These are phyloP conservation scores for Syrphus vitripennis DNA, from an alignment of 2,888 invertebrate species.

Conservation along the genomic window DNA sequence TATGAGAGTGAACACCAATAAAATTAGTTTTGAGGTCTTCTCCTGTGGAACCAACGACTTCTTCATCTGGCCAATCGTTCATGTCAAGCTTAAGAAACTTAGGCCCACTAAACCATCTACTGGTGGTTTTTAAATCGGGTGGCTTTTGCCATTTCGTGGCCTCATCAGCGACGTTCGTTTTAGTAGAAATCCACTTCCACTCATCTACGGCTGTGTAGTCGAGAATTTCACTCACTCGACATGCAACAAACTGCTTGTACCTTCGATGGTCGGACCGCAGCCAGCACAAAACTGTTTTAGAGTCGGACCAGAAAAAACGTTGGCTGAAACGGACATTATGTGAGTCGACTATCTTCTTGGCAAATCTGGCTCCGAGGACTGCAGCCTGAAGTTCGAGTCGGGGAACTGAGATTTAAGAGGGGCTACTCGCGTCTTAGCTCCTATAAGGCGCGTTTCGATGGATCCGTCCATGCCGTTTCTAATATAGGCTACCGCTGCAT, in stretches of 20 bases:
- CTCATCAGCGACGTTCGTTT: conserved; percentile 24
- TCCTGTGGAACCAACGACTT: background rate
- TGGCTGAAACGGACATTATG: conserved; percentile 19
- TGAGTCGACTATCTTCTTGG: conserved; percentile 1
- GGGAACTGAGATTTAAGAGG: conserved; percentile 65
- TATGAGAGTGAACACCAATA: background rate
- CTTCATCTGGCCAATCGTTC: background rate
- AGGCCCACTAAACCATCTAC: conserved; percentile 1
- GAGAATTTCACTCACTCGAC: conserved; percentile 35
- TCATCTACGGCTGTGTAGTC: background rate
- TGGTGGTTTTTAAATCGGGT: background rate
- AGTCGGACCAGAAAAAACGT: conserved; percentile 71
- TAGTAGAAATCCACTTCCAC: conserved; percentile 6
- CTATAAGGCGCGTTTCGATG: conserved; percentile 52
- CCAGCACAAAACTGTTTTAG: conserved; percentile 70
- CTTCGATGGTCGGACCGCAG: conserved; percentile 65
- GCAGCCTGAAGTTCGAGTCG: conserved; percentile 64
- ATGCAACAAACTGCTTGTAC: too few relatives aligned
- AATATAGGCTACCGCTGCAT: conserved; percentile 70
- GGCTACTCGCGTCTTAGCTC: too few relatives aligned
- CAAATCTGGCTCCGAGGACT: conserved; percentile 42
- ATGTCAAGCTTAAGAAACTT: background rate
- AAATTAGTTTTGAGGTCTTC: background rate
- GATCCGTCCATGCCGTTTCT: too few relatives aligned
- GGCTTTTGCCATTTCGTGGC: background rate